A percentile compares a stretch with the other conserved stretches of the same genome.
Evolutionary conservation across 1,140 invertebrate species (phyloP).

Genomic region (Orussus abietinus): DNA sequence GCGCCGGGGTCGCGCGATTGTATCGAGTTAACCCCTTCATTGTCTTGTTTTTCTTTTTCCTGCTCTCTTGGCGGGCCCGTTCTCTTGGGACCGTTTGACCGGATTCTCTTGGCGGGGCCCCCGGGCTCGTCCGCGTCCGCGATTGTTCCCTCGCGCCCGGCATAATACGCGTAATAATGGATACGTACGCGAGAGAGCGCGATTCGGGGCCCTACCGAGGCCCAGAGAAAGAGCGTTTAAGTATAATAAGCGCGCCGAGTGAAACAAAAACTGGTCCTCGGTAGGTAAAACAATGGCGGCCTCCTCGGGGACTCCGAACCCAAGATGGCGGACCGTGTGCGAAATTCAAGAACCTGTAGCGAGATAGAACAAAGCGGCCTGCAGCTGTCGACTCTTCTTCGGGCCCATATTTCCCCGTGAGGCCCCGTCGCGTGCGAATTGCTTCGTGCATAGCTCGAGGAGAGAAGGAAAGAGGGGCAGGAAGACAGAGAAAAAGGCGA

Average conservation of each 20-base stretch:
- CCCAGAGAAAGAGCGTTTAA: conserved; percentile 4
- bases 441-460: no score
- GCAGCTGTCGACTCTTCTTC: no score
- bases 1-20: conserved; percentile 31
- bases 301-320: conserved; percentile 8
- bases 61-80: conserved; percentile 17
- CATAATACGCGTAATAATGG: conserved; percentile 34
- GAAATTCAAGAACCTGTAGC: conserved; percentile 42
- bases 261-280: conserved; percentile 42
- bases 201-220: conserved; percentile 19
- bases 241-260: conserved; percentile 16
- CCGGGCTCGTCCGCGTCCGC: conserved; percentile 6
- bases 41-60: conserved; percentile 29
- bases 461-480: no score
- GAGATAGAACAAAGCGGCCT: conserved; percentile 27
- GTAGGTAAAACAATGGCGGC: conserved; percentile 36
- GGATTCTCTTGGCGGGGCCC: conserved; percentile 24
- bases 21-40: conserved; percentile 36
- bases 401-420: no score
- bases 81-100: conserved; percentile 28
- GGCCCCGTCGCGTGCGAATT: no score
- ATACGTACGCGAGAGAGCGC: conserved; percentile 1
- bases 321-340: conserved; percentile 23
- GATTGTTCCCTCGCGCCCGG: conserved; percentile 3
- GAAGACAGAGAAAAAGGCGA: no score